phyloP scores from a whole-genome alignment of 2,888 invertebrate genomes.

The Gastrophysa polygoni region DNA sequence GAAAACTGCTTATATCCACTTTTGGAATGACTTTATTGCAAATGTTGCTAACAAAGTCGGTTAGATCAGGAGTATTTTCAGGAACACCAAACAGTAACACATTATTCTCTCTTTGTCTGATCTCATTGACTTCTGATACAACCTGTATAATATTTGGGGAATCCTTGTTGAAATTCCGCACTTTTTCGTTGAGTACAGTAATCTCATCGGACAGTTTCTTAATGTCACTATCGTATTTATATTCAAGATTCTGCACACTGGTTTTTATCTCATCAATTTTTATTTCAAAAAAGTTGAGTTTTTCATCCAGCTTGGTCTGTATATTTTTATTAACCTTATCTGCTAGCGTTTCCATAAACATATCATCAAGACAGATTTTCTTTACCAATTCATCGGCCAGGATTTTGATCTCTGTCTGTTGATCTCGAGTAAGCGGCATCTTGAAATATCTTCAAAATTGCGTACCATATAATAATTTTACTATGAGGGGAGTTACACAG shows the following conservation, averaged over 20 bases:
- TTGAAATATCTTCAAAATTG: too few relatives aligned
- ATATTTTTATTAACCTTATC: too few relatives aligned
- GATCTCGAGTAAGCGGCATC: too few relatives aligned
- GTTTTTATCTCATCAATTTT: neutral
- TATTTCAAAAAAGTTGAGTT: neutral
- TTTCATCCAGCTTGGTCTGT: too few relatives aligned
- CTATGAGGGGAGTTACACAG: too few relatives aligned
- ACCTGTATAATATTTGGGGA: neutral
- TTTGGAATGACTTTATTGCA: neutral
- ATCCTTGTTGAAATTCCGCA: neutral
- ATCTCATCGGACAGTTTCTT: neutral
- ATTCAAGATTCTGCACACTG: neutral
- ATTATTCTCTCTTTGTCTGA: neutral
- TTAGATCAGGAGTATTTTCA: neutral
- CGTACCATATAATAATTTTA: too few relatives aligned
- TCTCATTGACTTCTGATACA: neutral
- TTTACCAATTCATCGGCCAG: too few relatives aligned
- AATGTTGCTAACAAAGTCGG: neutral
- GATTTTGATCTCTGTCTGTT: too few relatives aligned
- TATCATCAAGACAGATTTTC: too few relatives aligned
- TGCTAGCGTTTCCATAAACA: too few relatives aligned
- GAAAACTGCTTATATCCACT: neutral
- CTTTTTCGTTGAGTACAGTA: neutral
- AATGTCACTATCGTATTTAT: neutral
- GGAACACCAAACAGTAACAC: neutral